Conservation (phyloP, 1,140 invertebrate species). For the Pomphorhynchus laevis region DNA sequence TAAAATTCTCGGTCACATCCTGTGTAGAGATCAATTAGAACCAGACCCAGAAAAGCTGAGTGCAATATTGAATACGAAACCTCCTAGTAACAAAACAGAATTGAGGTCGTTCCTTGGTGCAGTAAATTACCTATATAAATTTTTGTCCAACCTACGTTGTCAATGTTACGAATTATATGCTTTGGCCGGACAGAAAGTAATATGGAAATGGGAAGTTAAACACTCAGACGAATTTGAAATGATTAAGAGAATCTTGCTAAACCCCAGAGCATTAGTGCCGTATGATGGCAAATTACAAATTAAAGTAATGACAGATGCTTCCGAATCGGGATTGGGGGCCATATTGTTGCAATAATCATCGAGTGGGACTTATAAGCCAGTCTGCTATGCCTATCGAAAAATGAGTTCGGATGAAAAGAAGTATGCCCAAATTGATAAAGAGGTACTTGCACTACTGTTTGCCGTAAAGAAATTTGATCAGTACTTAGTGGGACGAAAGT, state of each 20-base stretch:
- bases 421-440: slow-evolving; percentile 19
- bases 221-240: neutral
- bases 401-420: slow-evolving; percentile 12
- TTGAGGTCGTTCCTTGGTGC: slow-evolving; percentile 13
- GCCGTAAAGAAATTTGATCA: slow-evolving; percentile 18
- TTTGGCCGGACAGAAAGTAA: neutral
- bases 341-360: slow-evolving; percentile 12
- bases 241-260: neutral
- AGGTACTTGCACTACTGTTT: slow-evolving; percentile 18
- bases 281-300: slow-evolving; percentile 2
- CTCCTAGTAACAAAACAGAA: slow-evolving; percentile 15
- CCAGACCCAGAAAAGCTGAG: slow-evolving; percentile 15
- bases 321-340: slow-evolving; percentile 11
- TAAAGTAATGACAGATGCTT: slow-evolving; percentile 11
- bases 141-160: slow-evolving; percentile 5
- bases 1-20: slow-evolving; percentile 12
- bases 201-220: slow-evolving; percentile 1
- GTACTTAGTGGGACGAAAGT: slow-evolving; percentile 13
- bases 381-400: slow-evolving; percentile 11
- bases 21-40: slow-evolving; percentile 15
- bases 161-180: neutral
- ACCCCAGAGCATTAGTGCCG: neutral
- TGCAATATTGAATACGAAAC: slow-evolving; percentile 15
- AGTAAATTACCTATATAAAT: slow-evolving; percentile 9
- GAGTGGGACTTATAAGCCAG: slow-evolving; percentile 10